Conservation (phyloP, 2,888 invertebrate species). For the Rhabditoides inermis region DNA sequence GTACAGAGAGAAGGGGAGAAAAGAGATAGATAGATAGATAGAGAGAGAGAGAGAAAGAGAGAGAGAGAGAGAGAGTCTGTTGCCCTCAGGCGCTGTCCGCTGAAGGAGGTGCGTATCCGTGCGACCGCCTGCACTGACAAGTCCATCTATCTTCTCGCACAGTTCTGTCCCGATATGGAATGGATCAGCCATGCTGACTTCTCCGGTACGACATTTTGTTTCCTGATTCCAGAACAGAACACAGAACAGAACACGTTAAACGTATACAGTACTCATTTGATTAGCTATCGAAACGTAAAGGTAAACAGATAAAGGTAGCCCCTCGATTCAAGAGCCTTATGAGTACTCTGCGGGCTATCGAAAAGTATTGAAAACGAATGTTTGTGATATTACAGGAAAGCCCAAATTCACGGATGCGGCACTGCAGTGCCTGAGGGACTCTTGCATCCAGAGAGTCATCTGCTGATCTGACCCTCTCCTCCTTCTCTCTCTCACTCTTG, state of each 20-base stretch:
- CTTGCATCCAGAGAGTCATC: constrained; percentile 49
- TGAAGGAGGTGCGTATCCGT: constrained; percentile 47
- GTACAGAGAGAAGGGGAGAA: constrained; percentile 7
- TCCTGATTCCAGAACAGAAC: not conserved
- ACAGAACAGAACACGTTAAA: too few species aligned
- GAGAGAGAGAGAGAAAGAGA: not conserved
- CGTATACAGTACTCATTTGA: too few species aligned
- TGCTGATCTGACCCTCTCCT: constrained; percentile 28
- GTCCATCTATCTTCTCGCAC: constrained; percentile 44
- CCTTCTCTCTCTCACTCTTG: not conserved
- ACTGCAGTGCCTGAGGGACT: constrained; percentile 41
- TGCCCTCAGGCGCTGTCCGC: constrained; percentile 30
- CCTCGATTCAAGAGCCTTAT: too few species aligned
- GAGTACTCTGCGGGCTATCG: not conserved
- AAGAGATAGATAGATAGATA: not conserved
- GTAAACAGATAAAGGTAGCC: too few species aligned
- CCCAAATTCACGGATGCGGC: constrained; percentile 48
- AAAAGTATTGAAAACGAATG: not conserved
- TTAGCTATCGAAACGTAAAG: too few species aligned
- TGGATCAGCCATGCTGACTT: constrained; percentile 50
- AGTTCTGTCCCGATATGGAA: constrained; percentile 49
- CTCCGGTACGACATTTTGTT: too few species aligned
- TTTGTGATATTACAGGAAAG: constrained; percentile 32
- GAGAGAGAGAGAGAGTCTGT: not conserved
- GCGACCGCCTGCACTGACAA: constrained; percentile 50